Percentiles rank a stretch among this genome's conserved stretches.
Conservation (phyloP, 2,113 vertebrate species). For the Cervus canadensis region DNA sequence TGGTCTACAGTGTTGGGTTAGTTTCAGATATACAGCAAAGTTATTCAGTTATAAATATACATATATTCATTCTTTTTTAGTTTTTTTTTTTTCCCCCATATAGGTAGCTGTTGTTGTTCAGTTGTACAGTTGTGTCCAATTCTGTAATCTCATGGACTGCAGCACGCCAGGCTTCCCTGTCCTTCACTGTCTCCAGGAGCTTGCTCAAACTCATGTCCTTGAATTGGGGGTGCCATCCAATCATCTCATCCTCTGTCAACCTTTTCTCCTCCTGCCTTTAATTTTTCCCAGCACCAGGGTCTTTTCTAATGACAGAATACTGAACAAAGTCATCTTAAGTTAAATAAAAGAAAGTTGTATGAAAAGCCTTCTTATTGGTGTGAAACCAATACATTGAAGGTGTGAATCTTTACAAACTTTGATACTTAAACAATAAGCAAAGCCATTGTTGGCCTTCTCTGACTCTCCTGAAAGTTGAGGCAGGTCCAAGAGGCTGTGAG, state of each 20-base stretch:
- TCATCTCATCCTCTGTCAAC: neutral
- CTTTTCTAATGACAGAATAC: neutral
- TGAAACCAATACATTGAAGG: neutral
- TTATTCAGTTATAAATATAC: neutral
- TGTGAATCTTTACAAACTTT: neutral
- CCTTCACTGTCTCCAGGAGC: neutral
- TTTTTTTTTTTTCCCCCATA: neutral
- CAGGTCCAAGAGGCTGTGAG: neutral
- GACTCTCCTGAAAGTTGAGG: neutral
- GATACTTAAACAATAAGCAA: neutral
- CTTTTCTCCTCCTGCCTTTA: neutral
- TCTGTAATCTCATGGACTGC: neutral
- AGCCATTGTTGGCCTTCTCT: neutral
- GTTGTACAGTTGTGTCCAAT: neutral
- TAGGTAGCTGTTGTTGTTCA: neutral
- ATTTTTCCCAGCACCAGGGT: neutral
- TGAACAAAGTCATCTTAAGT: neutral
- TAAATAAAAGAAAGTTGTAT: neutral
- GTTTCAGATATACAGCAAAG: neutral
- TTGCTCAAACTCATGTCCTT: neutral
- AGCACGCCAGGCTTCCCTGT: neutral
- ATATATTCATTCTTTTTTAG: neutral
- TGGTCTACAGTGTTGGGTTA: neutral
- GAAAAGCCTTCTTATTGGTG: neutral
- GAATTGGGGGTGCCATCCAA: neutral